A percentile compares a stretch with the other conserved stretches of the same genome.
Conservation (phyloP, 2,888 invertebrate species). For the Frankliniella fusca region DNA sequence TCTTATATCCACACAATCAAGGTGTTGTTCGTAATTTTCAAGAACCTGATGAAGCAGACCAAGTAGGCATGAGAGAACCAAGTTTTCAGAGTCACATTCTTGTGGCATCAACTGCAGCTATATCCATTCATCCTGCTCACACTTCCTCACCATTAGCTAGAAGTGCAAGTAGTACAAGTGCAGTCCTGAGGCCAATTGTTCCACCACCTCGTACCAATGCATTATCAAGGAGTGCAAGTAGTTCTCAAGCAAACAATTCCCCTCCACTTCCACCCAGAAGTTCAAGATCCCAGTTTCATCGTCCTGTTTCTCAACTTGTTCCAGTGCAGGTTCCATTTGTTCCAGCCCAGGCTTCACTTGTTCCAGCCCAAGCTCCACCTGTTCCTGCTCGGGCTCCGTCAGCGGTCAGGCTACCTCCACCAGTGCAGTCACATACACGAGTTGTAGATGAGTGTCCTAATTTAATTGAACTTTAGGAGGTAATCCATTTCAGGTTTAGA, state of each 20-base stretch:
- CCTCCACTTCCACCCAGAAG: background rate
- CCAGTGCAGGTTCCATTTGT: background rate
- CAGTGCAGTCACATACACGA: background rate
- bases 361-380: too few species aligned
- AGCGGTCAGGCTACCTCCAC: background rate
- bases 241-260: background rate
- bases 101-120: slow-evolving; percentile 1
- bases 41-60: slow-evolving; percentile 24
- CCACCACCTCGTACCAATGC: slow-evolving; percentile 4
- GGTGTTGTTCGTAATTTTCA: slow-evolving; percentile 50
- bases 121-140: background rate
- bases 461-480: background rate
- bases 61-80: slow-evolving; percentile 28
- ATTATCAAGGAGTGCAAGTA: background rate
- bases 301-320: background rate
- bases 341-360: too few species aligned
- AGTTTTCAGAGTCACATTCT: slow-evolving; percentile 34
- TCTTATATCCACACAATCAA: slow-evolving; percentile 59
- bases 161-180: slow-evolving; percentile 7
- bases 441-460: background rate
- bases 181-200: background rate
- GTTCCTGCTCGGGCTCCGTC: background rate
- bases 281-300: slow-evolving; percentile 14
- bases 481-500: too few species aligned
- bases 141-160: background rate